Evolutionary conservation across 2,888 invertebrate species (phyloP), one percentile per base, ranked within the genome.

Genomic region (Nomada ferruginata): DNA sequence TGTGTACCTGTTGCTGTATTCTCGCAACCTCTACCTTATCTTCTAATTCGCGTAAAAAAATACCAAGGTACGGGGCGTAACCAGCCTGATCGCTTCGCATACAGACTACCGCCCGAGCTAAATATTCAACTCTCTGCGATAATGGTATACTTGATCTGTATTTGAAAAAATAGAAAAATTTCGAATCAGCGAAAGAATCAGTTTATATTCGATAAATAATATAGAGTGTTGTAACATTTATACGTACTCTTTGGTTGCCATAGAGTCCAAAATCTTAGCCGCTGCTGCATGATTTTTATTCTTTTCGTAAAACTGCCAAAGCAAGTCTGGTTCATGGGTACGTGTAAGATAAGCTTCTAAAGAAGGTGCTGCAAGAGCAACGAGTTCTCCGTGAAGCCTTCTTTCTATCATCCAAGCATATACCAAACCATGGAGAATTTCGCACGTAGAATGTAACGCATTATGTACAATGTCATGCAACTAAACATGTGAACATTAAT

Each of bases 241-340:
- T 70, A 87, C 93, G 91, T 92, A 96, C 96, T 95, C 95, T 90
- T 95, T 95, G 26, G 97, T 97, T 4, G 99, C 98, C 79, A 99
- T 95, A 89, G 97, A 97, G 86, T 97, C 97, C 2, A 99, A 95
- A 85, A 99, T 97, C 90, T 97, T 96, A 0, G 99, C 98, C 1
- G 99, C 99, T 13, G 98, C 97, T 1, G 97, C 96, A 92, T 98
- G 99, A 93, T 99, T 98, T 44, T 97, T 97, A 90, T 96, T 97
- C 92, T 97, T 97, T 94, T 99, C 99, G 91, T 99, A 98, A 93
- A 97, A 98, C 94, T 98, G 98, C 99, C 99, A 99, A 75, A 99
- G 94, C 85, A 88, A 82, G 64, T 93, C 93, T 2, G 93, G 93
- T 0, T 91, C 92, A 79, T 92, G 92, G 2, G 91, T 90, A 2